These are phyloP conservation scores for Xestoiulus laeticollis DNA, from an alignment of 2,888 invertebrate species.

Conservation along the genomic window DNA sequence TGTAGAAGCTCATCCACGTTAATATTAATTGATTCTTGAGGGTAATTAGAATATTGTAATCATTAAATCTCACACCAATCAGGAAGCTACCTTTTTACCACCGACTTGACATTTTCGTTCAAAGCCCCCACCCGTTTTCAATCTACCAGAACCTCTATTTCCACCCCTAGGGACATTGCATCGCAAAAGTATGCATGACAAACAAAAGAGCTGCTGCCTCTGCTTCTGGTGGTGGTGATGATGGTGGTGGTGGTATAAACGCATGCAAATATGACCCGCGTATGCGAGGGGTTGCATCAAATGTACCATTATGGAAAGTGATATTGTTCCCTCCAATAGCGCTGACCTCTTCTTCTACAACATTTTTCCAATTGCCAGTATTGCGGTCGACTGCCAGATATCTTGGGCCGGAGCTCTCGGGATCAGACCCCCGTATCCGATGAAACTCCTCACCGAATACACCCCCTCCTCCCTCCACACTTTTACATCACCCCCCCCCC, in stretches of 20 bases:
- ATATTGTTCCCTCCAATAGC: constrained; percentile 37
- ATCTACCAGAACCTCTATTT: neutral
- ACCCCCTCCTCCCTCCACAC: neutral
- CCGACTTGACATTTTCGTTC: neutral
- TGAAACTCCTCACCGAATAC: neutral
- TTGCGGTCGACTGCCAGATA: neutral
- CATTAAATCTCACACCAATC: neutral
- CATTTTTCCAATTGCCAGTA: constrained; percentile 23
- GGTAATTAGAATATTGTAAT: constrained; percentile 28
- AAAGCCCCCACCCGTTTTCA: neutral
- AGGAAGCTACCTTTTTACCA: neutral
- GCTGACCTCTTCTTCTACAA: constrained; percentile 13
- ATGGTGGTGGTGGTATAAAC: neutral
- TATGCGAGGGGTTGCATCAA: neutral
- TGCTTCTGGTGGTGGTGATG: no score
- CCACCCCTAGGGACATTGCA: neutral
- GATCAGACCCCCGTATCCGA: no score
- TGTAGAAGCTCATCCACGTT: neutral
- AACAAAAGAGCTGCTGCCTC: constrained; percentile 2
- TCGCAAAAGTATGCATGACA: neutral
- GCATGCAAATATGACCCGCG: neutral
- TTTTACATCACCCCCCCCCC: neutral
- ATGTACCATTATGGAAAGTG: constrained; percentile 37
- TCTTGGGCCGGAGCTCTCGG: neutral
- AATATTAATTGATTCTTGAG: constrained; percentile 33